phyloP scores from a whole-genome alignment of 2,797 vertebrate species.

The Chelon labrosus region DNA sequence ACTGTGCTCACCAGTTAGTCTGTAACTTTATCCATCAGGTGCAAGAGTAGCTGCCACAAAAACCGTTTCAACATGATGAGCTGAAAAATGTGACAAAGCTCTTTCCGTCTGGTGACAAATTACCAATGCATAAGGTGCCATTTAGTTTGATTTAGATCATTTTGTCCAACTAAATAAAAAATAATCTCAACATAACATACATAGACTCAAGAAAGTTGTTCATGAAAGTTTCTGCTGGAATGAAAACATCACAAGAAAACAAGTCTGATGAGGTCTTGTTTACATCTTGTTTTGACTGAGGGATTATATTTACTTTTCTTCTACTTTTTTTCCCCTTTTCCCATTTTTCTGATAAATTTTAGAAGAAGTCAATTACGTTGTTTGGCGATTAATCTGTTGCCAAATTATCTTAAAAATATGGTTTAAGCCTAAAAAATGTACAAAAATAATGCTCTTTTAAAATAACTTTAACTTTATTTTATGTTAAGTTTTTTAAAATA shows the following conservation, averaged over 20 bases:
- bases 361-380: background rate
- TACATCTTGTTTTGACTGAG: conserved; percentile 30
- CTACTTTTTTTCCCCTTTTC: background rate
- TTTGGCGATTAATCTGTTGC: background rate
- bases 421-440: conserved; percentile 1
- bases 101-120: background rate
- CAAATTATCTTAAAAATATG: conserved; percentile 8
- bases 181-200: background rate
- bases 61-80: background rate
- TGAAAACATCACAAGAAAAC: conserved; percentile 3
- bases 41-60: background rate
- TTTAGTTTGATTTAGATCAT: background rate
- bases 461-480: background rate
- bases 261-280: conserved; percentile 24
- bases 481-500: background rate
- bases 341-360: conserved; percentile 14
- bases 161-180: background rate
- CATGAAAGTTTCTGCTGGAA: conserved; percentile 3
- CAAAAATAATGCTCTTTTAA: background rate
- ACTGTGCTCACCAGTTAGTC: conserved; percentile 3
- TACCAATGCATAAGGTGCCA: background rate
- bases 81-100: background rate
- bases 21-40: background rate
- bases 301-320: conserved; percentile 17
- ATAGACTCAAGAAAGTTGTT: conserved; percentile 9